These are phyloP conservation scores for Petroica traversi DNA, from an alignment of 2,113 vertebrate species.

Conservation along the genomic window DNA sequence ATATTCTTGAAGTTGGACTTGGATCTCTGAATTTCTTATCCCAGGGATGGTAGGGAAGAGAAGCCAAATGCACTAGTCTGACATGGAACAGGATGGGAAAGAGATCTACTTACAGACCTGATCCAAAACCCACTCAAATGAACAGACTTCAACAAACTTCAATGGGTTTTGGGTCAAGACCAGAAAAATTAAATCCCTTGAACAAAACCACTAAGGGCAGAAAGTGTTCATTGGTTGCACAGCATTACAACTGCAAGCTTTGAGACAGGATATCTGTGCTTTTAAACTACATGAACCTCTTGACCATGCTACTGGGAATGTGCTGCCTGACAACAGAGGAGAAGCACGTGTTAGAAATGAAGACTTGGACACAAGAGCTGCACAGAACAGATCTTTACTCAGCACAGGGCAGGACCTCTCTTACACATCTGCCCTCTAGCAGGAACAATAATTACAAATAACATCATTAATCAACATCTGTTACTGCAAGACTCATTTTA, in stretches of 20 bases:
- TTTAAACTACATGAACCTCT: neutral
- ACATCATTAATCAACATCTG: conserved; percentile 62
- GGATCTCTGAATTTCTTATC: neutral
- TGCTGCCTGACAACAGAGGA: conserved; percentile 28
- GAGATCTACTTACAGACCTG: conserved; percentile 31
- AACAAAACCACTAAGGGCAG: neutral
- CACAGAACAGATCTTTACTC: conserved; percentile 73
- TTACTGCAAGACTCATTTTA: conserved; percentile 56
- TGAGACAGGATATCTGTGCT: neutral
- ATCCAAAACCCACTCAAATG: conserved; percentile 21
- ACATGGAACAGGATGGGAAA: conserved; percentile 19
- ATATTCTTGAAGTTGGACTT: neutral
- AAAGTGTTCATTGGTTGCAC: neutral
- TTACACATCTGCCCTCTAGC: conserved; percentile 67
- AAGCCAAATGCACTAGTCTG: conserved; percentile 15
- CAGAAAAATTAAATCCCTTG: neutral
- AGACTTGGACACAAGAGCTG: conserved; percentile 72
- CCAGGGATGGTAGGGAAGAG: neutral
- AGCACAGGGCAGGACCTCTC: conserved; percentile 56
- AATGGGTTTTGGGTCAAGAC: neutral
- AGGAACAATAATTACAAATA: conserved; percentile 68
- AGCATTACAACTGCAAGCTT: neutral
- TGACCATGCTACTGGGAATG: conserved; percentile 33
- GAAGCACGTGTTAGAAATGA: conserved; percentile 69
- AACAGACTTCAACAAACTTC: neutral